Base-by-base conservation (phyloP, 2,888 invertebrate species). In the Merodon equestris region DNA sequence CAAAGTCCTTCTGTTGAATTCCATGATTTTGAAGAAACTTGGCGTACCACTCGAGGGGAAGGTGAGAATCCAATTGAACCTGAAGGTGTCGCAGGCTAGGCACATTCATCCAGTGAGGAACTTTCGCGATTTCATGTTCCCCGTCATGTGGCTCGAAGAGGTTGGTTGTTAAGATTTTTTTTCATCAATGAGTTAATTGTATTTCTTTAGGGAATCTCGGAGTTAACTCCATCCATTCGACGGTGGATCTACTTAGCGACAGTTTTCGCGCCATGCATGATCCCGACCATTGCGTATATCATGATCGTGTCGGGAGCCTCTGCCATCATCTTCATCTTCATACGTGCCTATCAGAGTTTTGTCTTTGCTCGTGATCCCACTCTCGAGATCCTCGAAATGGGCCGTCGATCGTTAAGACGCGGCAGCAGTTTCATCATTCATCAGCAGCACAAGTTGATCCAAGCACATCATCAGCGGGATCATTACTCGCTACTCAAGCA, bases 131-230 rank as follows among this genome's bases (percentile, higher is more conserved):
- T 94, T 95, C 58, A 91, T 95, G 7, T 95, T 96, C 86, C 96
- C 96, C 0, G 92, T 96, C 44, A 95, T 96, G 94, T 96, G 96
- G 96, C 83, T 96, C 1, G 96, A 96, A 88, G 96, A 96, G 92
- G 94, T 94, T n/a, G n/a, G n/a, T n/a, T n/a, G n/a, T 5, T 17
- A 12, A 0, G 12, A n/a, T 48, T 27, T 42, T 54, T 19, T 10
- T 34, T 19, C 36, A 7, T 10, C 36, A 9, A 27, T 14, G 19
- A 12, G 5, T n/a, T n/a, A 15, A 14, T 38, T 51, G 44, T 15
- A 17, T 53, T 27, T 10, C 18, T 82, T 51, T 86, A 94, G 93
- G 96, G 96, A 10, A 91, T 96, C 45, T 93, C 93, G 60, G 95
- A 95, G 82, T 86, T 96, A 7, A 91, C 95, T 0, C 94, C 95